phyloP scores from a whole-genome alignment of 2,888 invertebrate species.

The Andrena praecox region DNA sequence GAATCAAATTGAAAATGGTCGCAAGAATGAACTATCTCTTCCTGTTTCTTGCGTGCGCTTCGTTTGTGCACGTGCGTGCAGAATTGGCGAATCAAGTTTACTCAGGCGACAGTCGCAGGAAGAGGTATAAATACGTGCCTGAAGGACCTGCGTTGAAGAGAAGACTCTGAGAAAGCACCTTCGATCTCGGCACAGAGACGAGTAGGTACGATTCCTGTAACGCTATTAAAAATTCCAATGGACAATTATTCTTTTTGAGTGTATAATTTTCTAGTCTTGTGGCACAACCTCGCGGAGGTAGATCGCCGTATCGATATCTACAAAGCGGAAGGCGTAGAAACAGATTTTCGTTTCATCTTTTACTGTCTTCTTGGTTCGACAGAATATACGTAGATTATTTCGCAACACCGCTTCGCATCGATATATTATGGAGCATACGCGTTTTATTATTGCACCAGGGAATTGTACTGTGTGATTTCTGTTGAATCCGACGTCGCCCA shows the following conservation, averaged over 20 bases:
- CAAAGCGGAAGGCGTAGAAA: neutral
- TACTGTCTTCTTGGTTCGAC: neutral
- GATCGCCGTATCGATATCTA: conserved; percentile 1
- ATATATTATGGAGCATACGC: neutral
- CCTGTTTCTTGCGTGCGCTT: conserved; percentile 11
- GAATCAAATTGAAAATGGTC: neutral
- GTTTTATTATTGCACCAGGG: conserved; percentile 35
- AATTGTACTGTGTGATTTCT: conserved; percentile 30
- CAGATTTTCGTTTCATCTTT: conserved; percentile 17
- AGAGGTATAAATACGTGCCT: conserved; percentile 34
- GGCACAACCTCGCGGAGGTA: neutral
- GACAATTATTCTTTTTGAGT: conserved; percentile 14
- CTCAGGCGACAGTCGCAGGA: neutral
- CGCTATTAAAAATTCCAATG: conserved; percentile 2
- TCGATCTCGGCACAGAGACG: neutral
- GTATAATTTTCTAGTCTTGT: conserved; percentile 14
- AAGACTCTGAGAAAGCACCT: conserved; percentile 14
- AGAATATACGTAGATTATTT: neutral
- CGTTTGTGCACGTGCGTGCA: neutral
- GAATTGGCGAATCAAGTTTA: neutral
- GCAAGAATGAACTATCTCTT: neutral
- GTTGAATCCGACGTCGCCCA: neutral
- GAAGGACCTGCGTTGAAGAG: conserved; percentile 22
- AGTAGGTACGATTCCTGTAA: conserved; percentile 28
- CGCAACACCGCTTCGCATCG: neutral